phyloP scores from a whole-genome alignment of 2,888 invertebrate genomes.

The Dryobotodes eremita region DNA sequence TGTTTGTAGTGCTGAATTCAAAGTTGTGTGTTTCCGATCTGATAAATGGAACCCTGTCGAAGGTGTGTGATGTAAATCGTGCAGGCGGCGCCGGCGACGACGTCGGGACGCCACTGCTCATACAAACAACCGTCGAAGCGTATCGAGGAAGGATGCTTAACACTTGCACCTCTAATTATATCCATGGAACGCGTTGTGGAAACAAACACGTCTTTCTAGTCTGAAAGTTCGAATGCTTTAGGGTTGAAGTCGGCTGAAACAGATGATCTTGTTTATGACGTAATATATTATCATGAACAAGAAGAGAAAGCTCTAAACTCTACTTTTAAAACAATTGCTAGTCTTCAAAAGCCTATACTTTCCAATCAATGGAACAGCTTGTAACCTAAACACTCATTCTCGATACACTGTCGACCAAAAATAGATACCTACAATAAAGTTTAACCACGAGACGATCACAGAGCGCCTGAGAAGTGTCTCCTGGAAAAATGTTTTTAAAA shows the following conservation, averaged over 20 bases:
- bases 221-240: conserved; percentile 60
- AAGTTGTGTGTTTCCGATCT: conserved; percentile 57
- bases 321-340: conserved; percentile 6
- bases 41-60: conserved; percentile 73
- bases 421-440: conserved; percentile 74
- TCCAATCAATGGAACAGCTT: conserved; percentile 39
- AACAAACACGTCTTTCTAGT: conserved; percentile 83
- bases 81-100: conserved; percentile 88
- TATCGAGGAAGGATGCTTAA: conserved; percentile 88
- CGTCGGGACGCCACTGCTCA: conserved; percentile 85
- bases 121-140: conserved; percentile 86
- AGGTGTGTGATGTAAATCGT: conserved; percentile 78
- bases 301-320: conserved; percentile 18
- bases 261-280: conserved; percentile 62
- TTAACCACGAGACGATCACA: conserved; percentile 65
- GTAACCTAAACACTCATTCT: conserved; percentile 47
- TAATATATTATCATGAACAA: conserved; percentile 48
- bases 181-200: conserved; percentile 82
- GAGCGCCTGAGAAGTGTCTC: conserved; percentile 81
- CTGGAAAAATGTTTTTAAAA: conserved; percentile 82
- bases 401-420: conserved; percentile 64
- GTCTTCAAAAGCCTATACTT: conserved; percentile 3
- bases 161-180: conserved; percentile 89
- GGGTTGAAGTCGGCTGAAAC: conserved; percentile 55
- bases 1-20: conserved; percentile 49